Base-by-base conservation (phyloP, 2,797 vertebrate species). In the Cyprinella venusta region DNA sequence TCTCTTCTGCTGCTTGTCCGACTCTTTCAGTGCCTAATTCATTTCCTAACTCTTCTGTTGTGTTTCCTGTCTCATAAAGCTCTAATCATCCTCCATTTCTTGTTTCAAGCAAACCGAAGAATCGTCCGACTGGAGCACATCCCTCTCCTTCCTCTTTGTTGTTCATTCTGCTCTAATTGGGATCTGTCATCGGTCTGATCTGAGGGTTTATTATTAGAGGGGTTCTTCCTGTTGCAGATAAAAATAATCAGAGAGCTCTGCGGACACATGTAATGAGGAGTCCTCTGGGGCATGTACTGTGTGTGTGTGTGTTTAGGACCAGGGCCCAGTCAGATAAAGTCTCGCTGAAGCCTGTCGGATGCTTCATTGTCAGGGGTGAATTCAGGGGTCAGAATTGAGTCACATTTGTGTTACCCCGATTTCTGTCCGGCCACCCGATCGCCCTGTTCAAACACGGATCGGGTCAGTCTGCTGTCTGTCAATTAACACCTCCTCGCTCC, bases 201-300 rank as follows among this genome's bases (percentile, higher is more conserved):
- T 72, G 68, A 69, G 83, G 87, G 93, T 93, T 95, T 95, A 92
- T 94, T 94, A 93, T 94, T 92, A 93, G 90, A 91, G 88, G 85
- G 84, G 84, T 92, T 90, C 92, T 93, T 95, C 93, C 94, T 94
- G 94, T 91, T 91, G 91, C 89, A 93, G 92, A 92, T 93, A 92
- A 94, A 95, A 94, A 94, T 94, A 94, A 94, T 94, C 92, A 84
- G 85, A 89, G 86, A 30, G 84, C 77, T 88, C 90, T 86, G 83
- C 80, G 64, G 92, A 91, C 70, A 74, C 83, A 88, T 85, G 84
- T 88, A 90, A 89, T 86, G 84, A 42, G 86, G 80, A 76, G 88
- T 88, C 90, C 88, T 87, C 88, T 59, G 18, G 82, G 85, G 89
- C 52, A 36, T 75, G 82, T 76, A 38, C 63, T 59, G 67, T 75